Conservation (phyloP, 2,888 invertebrate genomes). For the Zygothrica quintamaculata region DNA sequence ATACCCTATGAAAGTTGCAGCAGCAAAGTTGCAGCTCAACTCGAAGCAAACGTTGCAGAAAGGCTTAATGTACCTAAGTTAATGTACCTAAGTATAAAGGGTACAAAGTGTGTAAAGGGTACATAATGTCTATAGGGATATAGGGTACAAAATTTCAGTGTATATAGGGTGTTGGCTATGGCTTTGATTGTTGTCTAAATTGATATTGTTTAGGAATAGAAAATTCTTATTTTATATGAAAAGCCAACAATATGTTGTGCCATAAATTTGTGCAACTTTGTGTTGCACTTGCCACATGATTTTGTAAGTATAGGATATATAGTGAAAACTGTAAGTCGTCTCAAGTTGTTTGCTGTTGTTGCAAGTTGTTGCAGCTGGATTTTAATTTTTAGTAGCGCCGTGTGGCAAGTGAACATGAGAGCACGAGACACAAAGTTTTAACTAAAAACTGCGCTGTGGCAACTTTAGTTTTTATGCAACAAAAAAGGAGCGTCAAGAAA, state of each 20-base stretch:
- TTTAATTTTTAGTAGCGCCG: conserved; percentile 66
- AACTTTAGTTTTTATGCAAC: conserved; percentile 46
- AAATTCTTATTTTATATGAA: conserved; percentile 3
- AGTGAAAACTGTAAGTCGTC: conserved; percentile 25
- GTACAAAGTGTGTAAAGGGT: too few relatives aligned
- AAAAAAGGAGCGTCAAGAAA: conserved; percentile 41
- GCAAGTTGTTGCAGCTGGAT: conserved; percentile 59
- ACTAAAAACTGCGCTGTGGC: conserved; percentile 68
- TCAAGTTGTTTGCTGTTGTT: conserved; percentile 45
- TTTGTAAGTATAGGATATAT: conserved; percentile 26
- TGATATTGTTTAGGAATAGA: conserved; percentile 9
- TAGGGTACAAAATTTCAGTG: not conserved
- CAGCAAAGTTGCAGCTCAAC: too few relatives aligned
- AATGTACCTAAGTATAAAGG: too few relatives aligned
- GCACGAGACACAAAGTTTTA: conserved; percentile 78
- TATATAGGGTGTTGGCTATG: not conserved
- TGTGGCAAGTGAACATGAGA: conserved; percentile 57
- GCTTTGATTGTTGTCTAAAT: conserved; percentile 3
- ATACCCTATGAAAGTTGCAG: too few relatives aligned
- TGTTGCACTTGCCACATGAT: not conserved
- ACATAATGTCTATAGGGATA: too few relatives aligned
- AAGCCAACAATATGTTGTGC: not conserved
- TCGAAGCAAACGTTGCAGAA: too few relatives aligned
- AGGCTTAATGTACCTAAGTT: too few relatives aligned
- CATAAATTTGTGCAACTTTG: too few relatives aligned